phyloP scores from a whole-genome alignment of 2,797 vertebrate genomes.

The Percopsis omiscomaycus region DNA sequence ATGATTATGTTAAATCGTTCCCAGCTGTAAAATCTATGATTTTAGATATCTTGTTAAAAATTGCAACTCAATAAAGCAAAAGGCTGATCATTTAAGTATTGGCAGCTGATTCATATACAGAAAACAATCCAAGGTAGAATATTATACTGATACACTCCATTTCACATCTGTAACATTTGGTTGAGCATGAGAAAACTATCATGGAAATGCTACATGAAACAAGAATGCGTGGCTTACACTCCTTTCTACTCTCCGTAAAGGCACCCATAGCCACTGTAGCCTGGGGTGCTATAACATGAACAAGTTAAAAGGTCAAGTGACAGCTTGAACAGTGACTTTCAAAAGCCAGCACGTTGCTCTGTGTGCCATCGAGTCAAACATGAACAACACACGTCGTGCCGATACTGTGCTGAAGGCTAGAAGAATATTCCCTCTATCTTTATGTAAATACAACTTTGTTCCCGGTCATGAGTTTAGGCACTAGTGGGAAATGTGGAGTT shows the following conservation, averaged over 20 bases:
- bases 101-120: neutral
- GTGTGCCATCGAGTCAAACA: constrained; percentile 13
- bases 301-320: too few relatives aligned
- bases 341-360: too few relatives aligned
- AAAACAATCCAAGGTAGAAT: neutral
- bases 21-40: too few relatives aligned
- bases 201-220: too few relatives aligned
- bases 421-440: constrained; percentile 25
- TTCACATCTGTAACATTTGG: too few relatives aligned
- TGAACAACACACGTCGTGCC: constrained; percentile 19
- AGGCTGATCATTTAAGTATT: constrained; percentile 17
- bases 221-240: too few relatives aligned
- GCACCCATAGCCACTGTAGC: too few relatives aligned
- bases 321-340: too few relatives aligned
- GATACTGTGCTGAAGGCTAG: constrained; percentile 23
- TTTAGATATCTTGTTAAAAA: constrained; percentile 10
- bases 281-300: too few relatives aligned
- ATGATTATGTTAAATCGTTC: too few relatives aligned
- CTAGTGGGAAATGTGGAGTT: constrained; percentile 19
- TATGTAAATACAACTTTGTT: constrained; percentile 47
- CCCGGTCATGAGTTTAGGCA: neutral
- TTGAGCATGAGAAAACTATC: too few relatives aligned
- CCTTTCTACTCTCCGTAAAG: too few relatives aligned
- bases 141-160: neutral
- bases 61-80: constrained; percentile 45